Evolutionary conservation across 1,140 invertebrate genomes (phyloP).

Genomic region (Halictus rubicundus): DNA sequence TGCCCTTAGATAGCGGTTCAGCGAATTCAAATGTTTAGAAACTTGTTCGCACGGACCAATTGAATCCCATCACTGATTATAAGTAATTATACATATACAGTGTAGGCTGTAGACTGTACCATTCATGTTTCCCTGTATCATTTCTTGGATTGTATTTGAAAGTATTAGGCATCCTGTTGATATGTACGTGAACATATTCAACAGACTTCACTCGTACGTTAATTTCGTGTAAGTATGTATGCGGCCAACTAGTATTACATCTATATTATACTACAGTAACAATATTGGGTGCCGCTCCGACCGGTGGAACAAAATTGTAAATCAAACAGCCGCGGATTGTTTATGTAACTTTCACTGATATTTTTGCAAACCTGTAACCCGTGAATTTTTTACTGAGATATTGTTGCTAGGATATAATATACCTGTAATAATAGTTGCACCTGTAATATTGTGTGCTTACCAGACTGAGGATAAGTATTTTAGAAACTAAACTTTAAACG

Average conservation of each 20-base stretch:
- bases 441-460: conserved; percentile 17
- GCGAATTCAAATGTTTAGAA: no score
- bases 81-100: conserved; percentile 30
- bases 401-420: conserved; percentile 40
- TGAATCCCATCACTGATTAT: conserved; percentile 15
- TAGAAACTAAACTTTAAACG: neutral
- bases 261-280: conserved; percentile 1
- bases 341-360: conserved; percentile 31
- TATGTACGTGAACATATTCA: neutral
- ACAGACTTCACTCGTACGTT: neutral
- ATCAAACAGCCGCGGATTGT: neutral
- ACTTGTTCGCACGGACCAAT: no score
- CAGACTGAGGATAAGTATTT: conserved; percentile 19
- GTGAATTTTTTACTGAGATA: conserved; percentile 30
- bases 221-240: conserved; percentile 13
- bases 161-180: conserved; percentile 6
- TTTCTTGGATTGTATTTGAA: conserved; percentile 1
- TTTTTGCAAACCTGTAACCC: conserved; percentile 14
- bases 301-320: neutral
- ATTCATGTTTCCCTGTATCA: conserved; percentile 2
- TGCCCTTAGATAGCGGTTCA: no score
- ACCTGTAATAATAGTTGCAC: conserved; percentile 16
- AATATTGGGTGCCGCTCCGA: neutral
- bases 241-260: neutral
- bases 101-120: conserved; percentile 24